Evolutionary conservation across 1,140 invertebrate species (phyloP), one percentile per base, ranked within the genome.

Genomic region (Ladona fulva): DNA sequence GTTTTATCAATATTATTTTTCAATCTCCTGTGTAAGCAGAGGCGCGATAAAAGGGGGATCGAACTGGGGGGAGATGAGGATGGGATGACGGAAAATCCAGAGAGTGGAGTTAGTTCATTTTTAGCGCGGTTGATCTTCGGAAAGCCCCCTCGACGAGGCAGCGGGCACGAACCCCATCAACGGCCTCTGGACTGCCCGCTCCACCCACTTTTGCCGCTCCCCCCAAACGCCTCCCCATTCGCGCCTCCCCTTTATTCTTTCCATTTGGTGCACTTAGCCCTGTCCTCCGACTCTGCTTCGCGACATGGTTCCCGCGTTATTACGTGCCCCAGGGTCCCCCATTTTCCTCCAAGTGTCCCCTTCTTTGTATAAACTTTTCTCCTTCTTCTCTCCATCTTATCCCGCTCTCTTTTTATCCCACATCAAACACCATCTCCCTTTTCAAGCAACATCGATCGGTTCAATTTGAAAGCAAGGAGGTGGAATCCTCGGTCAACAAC

Each of bases 1-100:
- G 12, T 77, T 79, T 66, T 79, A 79, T 79, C 78, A 79, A 79
- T 79, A 79, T 79, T 79, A 79, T 79, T 79, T 78, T 79, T 79
- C 78, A 79, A 79, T 79, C 78, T 77, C 76, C 42, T 19, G 52
- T 19, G 52, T 66, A 66, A 66, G 52, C 52, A 66, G n/a, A 16
- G 52, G 52, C 52, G 52, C 52, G 52, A 22, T 22, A 66, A 37
- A 66, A 22, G 52, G 52, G n/a, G 52, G 52, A 22, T 66, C 29
- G 29, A 66, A 66, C 16, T 1, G 3, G 52, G 1, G 44, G n/a
- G n/a, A n/a, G 44, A 19, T 52, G 44, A 52, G 44, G 44, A 52
- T 11, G 44, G 52, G 52, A 66, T 22, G 52, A 22, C 3, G 16
- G 52, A 5, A 22, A 16, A 22, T 66, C 52, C n/a, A 66, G n/a